Percentiles rank a stretch among this genome's conserved stretches.
phyloP scores from a whole-genome alignment of 2,797 vertebrate species.

The Cottoperca gobio region DNA sequence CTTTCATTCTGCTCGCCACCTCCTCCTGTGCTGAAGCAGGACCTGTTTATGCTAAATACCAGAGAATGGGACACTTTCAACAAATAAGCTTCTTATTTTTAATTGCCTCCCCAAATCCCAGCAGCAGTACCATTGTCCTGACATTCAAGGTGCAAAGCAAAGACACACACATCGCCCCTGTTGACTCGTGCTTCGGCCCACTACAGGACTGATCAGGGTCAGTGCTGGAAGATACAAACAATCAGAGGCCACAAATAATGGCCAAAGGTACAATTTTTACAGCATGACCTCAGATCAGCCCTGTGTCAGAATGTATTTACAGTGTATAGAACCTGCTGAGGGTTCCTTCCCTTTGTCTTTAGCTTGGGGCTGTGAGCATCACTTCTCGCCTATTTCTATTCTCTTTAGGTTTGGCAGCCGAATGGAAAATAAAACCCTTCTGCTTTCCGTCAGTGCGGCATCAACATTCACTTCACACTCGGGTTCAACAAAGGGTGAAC shows the following conservation, averaged over 20 bases:
- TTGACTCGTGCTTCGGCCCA: background rate
- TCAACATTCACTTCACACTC: conserved; percentile 25
- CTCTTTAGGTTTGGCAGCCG: conserved; percentile 3
- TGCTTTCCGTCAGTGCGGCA: background rate
- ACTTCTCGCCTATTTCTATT: conserved; percentile 12
- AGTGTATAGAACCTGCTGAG: background rate
- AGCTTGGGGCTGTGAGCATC: background rate
- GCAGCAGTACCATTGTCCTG: conserved; percentile 5
- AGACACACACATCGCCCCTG: background rate
- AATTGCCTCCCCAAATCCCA: conserved; percentile 51
- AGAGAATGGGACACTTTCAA: conserved; percentile 21
- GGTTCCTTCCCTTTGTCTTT: background rate
- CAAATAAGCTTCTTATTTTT: conserved; percentile 62
- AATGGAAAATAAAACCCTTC: conserved; percentile 9
- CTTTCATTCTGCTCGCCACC: conserved; percentile 36
- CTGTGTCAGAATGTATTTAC: conserved; percentile 7
- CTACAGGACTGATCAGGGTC: background rate
- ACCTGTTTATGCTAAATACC: conserved; percentile 24
- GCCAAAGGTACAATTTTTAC: background rate
- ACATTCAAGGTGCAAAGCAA: conserved; percentile 17
- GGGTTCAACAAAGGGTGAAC: conserved; percentile 19
- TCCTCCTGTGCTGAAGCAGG: conserved; percentile 34
- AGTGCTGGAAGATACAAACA: background rate
- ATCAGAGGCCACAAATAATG: background rate
- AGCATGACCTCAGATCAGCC: conserved; percentile 8